Conservation (phyloP, 1,140 invertebrate species). For the Oscheius sp. region DNA sequence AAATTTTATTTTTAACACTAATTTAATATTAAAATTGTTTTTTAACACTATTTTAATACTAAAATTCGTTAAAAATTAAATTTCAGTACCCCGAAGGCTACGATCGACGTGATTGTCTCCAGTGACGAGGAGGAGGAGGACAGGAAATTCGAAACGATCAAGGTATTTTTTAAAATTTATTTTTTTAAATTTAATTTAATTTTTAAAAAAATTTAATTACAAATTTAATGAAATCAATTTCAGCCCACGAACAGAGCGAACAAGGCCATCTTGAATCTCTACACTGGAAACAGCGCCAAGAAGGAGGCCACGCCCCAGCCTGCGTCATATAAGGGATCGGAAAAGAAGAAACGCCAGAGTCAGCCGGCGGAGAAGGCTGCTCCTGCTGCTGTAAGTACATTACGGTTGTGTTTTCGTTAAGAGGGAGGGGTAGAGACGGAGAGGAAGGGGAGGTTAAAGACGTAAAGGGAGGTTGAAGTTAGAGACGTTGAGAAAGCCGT, state of each 20-base stretch:
- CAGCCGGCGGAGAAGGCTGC: neutral
- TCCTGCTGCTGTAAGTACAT: neutral
- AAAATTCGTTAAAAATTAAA: no score
- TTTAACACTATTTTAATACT: no score
- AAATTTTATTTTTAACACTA: no score
- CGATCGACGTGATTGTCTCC: neutral
- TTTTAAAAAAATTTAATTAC: neutral
- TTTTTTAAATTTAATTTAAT: neutral
- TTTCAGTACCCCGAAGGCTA: no score
- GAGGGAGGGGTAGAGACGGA: no score
- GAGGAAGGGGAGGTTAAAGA: no score
- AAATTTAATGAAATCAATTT: neutral
- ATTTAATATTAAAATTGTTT: no score
- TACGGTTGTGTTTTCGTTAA: no score
- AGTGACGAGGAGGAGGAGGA: conserved; percentile 18
- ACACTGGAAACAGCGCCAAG: conserved; percentile 2
- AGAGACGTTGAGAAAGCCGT: no score
- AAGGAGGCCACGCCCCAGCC: neutral
- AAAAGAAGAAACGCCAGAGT: neutral
- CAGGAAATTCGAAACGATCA: neutral
- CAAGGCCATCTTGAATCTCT: conserved; percentile 10
- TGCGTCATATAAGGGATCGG: neutral
- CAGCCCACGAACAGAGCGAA: conserved; percentile 6
- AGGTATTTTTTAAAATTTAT: neutral
- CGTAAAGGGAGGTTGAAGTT: no score